These are phyloP conservation scores for Cebus imitator DNA, from an alignment of 2,113 vertebrate species.

Conservation along the genomic window DNA sequence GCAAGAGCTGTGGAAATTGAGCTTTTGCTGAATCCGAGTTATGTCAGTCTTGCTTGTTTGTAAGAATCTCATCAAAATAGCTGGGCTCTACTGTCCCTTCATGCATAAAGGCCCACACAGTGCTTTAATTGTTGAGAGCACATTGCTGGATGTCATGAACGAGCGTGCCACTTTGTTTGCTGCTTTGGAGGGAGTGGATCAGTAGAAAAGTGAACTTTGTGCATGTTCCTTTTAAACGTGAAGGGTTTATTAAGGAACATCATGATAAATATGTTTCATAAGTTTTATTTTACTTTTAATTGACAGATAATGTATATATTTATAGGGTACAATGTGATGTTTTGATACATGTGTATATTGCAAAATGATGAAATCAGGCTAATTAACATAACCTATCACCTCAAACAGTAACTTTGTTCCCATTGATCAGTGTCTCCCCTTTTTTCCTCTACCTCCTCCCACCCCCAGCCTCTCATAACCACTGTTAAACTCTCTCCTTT, in stretches of 20 bases:
- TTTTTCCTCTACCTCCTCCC: neutral
- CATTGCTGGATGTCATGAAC: neutral
- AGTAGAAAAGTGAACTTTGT: neutral
- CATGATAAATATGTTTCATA: accelerated
- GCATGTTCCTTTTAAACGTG: neutral
- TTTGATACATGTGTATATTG: neutral
- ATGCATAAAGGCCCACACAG: neutral
- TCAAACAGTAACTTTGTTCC: neutral
- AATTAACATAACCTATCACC: neutral
- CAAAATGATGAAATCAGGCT: neutral
- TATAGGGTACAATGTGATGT: neutral
- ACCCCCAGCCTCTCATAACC: neutral
- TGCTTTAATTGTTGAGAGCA: neutral
- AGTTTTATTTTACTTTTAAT: neutral
- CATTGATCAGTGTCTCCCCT: neutral
- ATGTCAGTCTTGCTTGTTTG: neutral
- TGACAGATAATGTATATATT: neutral
- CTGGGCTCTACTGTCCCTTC: neutral
- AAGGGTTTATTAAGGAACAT: neutral
- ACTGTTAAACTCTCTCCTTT: neutral
- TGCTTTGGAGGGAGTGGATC: neutral
- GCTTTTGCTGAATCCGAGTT: neutral
- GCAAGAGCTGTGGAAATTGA: conserved; percentile 2
- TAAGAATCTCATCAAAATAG: neutral
- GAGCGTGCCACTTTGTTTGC: neutral